phyloP scores from a whole-genome alignment of 2,888 invertebrate genomes.

The Epiblema foenella region DNA sequence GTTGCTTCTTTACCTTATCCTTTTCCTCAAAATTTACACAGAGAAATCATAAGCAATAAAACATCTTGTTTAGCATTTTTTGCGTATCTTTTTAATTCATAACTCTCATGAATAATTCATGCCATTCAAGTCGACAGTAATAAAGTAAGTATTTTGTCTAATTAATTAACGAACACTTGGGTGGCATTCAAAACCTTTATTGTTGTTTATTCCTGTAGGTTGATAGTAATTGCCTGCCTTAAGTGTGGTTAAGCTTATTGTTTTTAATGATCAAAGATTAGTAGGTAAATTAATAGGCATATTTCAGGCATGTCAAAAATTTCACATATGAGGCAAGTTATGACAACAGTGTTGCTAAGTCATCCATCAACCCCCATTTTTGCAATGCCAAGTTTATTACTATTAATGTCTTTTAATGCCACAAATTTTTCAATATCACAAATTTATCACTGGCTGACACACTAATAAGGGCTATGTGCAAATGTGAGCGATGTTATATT shows the following conservation, averaged over 20 bases:
- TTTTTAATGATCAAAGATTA: not conserved
- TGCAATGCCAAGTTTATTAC: too few relatives aligned
- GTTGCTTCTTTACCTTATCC: not conserved
- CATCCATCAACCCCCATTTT: too few relatives aligned
- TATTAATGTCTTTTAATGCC: not conserved
- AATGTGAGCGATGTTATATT: too few relatives aligned
- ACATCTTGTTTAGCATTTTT: conserved; percentile 3
- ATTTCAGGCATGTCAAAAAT: not conserved
- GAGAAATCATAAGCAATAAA: conserved; percentile 20
- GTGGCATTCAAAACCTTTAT: conserved; percentile 5
- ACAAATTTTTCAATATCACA: not conserved
- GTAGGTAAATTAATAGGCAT: too few relatives aligned
- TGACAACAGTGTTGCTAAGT: too few relatives aligned
- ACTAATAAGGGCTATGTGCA: too few relatives aligned
- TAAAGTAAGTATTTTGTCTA: conserved; percentile 13
- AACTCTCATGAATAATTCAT: conserved; percentile 19
- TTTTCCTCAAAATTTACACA: not conserved
- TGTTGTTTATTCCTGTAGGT: not conserved
- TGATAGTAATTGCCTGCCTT: not conserved
- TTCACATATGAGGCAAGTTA: too few relatives aligned
- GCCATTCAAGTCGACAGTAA: conserved; percentile 15
- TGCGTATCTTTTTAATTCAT: conserved; percentile 6
- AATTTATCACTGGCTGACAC: not conserved
- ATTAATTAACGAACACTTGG: conserved; percentile 13
- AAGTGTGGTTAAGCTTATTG: not conserved